Evolutionary conservation across 2,797 vertebrate species (phyloP), one percentile per base, ranked within the genome.

Genomic region (Morus bassanus): DNA sequence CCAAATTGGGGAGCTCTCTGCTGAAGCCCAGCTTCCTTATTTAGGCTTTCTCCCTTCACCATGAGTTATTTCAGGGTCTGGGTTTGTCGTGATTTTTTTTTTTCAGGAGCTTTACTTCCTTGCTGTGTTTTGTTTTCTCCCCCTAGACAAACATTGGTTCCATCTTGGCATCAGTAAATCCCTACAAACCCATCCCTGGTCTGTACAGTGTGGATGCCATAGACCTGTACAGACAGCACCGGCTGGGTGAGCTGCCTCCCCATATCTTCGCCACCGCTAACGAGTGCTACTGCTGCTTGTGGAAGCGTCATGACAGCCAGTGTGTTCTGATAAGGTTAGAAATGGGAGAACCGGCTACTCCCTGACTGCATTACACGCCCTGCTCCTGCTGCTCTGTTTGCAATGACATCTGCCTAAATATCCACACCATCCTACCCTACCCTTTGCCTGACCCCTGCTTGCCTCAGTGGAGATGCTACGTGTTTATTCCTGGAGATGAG

Each of bases 251-350:
- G 97, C 98, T 99, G 94, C 99, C 99, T 24, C 99, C 99, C 69
- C 99, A 99, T 59, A 99, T 99, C 91, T 99, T 99, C 31, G 99
- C 99, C 27, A 98, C 99, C 7, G 99, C 99, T 95, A 99, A 99
- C 4, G 99, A 99, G 98, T 99, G 99, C 92, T 99, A 99, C 98
- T 97, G 99, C 98, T 99, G 99, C 97, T 97, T 99, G 96, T 99
- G 99, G 99, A 99, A 99, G 97, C 98, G 98, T 81, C 98, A 98
- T 8, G 99, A 99, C 98, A 99, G 99, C 97, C 99, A 99, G 96
- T 99, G 99, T 96, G 98, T 99, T 41, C 99, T 99, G 87, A 99
- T 99, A 96, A 99, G 99, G 99, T 99, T 85, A 97, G 97, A 85
- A 60, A 67, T 41, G 85, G 77, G 74, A 84, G 41, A 70, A 9